Conservation (phyloP, 2,797 vertebrate genomes). For the Crocidura indochinensis region DNA sequence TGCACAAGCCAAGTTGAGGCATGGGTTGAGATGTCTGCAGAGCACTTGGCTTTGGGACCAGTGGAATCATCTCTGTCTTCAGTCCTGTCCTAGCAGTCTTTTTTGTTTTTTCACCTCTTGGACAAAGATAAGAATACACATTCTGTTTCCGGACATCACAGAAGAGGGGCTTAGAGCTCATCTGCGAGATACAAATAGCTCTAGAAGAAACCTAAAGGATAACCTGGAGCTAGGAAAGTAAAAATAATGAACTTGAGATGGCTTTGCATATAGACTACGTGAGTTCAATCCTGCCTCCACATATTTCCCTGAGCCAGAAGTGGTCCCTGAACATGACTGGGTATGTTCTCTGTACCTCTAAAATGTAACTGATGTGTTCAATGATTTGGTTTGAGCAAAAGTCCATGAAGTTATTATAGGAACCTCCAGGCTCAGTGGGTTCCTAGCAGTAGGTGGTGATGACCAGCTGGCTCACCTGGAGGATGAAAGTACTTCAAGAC, state of each 20-base stretch:
- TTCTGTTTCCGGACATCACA: slow-evolving; percentile 56
- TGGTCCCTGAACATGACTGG: too few species aligned
- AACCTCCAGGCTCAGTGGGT: not conserved
- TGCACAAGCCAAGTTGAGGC: not conserved
- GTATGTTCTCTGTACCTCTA: too few species aligned
- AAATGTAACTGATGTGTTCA: slow-evolving; percentile 26
- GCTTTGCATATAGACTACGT: too few species aligned
- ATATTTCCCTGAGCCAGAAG: too few species aligned
- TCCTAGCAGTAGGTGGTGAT: not conserved
- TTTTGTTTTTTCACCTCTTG: slow-evolving; percentile 48
- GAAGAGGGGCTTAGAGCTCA: not conserved
- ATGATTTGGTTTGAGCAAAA: slow-evolving; percentile 52
- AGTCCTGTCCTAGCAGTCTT: not conserved
- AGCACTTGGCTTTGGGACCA: not conserved
- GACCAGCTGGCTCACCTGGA: not conserved
- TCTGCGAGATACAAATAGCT: slow-evolving; percentile 36
- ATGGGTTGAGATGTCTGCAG: not conserved
- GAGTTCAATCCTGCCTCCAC: too few species aligned
- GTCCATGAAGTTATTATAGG: slow-evolving; percentile 2
- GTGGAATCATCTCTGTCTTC: slow-evolving; percentile 13
- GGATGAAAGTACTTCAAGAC: not conserved
- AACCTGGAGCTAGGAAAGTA: slow-evolving; percentile 51
- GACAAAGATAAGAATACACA: slow-evolving; percentile 55
- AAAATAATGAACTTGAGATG: too few species aligned
- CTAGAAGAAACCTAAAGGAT: slow-evolving; percentile 54